Evolutionary conservation across 2,888 invertebrate genomes (phyloP), one percentile per base, ranked within the genome.

Genomic region (Polietes domitor): DNA sequence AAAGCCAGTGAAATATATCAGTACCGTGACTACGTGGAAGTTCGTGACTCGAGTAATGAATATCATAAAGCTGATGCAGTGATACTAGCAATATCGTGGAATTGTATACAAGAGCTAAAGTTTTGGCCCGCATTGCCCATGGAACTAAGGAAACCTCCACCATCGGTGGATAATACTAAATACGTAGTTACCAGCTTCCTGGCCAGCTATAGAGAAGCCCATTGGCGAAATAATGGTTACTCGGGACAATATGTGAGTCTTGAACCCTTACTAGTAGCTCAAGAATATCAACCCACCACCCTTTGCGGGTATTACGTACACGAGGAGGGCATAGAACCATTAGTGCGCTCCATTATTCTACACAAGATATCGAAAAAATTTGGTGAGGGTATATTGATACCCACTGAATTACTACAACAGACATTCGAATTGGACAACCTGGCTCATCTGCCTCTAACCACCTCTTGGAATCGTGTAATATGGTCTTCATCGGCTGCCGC

Each of bases 11-110:
- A 86, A 72, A 80, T 92, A 19, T 78, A 87, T 12, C 91, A 92
- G 32, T 88, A 88, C 19, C 87, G 87, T 15, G 88, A 91, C 55
- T 88, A 88, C 58, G 90, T 90, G 2, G 82, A 88, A 76, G 88
- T 91, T 0, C 87, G 78, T 2, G 90, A 89, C 73, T 84, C 88
- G 0, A 19, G 75, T 10, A 88, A 88, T 0, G 47, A 63, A 1
- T 58, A 61, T 6, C 88, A 90, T 71, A 86, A 81, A 0, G 89
- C 89, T 1, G 87, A 88, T 28, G 86, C 88, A 0, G 85, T 90
- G 0, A 88, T 92, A 9, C 73, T 92, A 41, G 92, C 92, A n/a
- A 88, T 91, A 50, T 90, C 92, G 2, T 90, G 89, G 89, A 87
- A 90, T 43, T 81, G 80, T n/a, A 80, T 90, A 2, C 79, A 86